Base-by-base conservation (phyloP, 2,113 vertebrate genomes). In the Sorex fumeus region DNA sequence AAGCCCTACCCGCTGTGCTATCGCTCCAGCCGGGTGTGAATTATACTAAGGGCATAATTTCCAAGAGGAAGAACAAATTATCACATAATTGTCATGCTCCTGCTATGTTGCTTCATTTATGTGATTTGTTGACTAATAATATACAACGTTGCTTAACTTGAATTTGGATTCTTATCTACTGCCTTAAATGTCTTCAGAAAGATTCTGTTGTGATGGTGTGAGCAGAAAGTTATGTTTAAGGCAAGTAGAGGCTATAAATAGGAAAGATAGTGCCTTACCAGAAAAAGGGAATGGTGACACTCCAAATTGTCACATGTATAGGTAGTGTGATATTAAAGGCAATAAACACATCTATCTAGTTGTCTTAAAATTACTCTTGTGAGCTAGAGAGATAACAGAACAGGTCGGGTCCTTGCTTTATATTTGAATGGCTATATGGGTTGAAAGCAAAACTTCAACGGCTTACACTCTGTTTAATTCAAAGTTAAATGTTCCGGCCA, bases 81-180 rank as follows among this genome's bases (percentile, higher is more conserved):
- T 34, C 43, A 75, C 80, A 21, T 36, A 77, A 1, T 30, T 64
- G 19, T 66, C 43, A 32, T 36, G 21, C 74, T 13, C 79, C 78
- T 66, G 19, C 23, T n/a, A 21, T 71, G 43, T 66, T 53, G 57
- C 57, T 86, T 93, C 60, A 30, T 4, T 27, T 92, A 25, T 90
- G 43, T 57, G 28, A 86, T 77, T 64, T 91, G 32, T 62, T 84
- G 50, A 25, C 80, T 25, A 79, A 72, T n/a, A 67, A 40, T 27
- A 80, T n/a, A 87, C 16, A 77, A n/a, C 45, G 11, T 25, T 82
- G 90, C 21, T 82, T 80, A 87, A 91, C 60, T 67, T 80, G 87
- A 60, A 53, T 92, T 85, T 90, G 71, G 36, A 67, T 75, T n/a
- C 69, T 43, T 90, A 90, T 71, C 85, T 81, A 84, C 57, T 75